These are phyloP conservation scores for Semaprochilodus insignis DNA, from an alignment of 2,797 vertebrate genomes.

Conservation along the genomic window DNA sequence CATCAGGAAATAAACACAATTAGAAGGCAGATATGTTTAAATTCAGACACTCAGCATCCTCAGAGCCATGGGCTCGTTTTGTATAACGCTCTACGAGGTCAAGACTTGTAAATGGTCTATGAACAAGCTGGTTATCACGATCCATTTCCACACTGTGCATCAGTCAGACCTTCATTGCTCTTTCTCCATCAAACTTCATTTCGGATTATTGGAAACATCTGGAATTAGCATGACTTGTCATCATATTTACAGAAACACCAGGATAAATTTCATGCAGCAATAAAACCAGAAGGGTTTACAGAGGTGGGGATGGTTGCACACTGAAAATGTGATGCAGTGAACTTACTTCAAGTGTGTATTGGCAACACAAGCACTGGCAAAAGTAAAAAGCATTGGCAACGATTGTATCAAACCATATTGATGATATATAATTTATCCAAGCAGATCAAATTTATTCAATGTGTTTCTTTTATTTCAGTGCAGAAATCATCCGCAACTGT, in stretches of 20 bases:
- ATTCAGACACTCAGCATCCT: background rate
- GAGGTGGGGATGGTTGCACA: background rate
- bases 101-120: background rate
- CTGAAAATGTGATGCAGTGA: background rate
- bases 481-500: background rate
- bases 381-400: background rate
- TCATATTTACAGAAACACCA: slow-evolving; percentile 53
- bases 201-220: slow-evolving; percentile 66
- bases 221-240: slow-evolving; percentile 52
- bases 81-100: background rate
- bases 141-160: slow-evolving; percentile 1
- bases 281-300: slow-evolving; percentile 48
- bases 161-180: slow-evolving; percentile 59
- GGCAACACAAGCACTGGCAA: background rate
- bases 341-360: background rate
- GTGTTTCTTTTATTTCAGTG: background rate
- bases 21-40: background rate
- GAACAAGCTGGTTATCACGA: background rate
- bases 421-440: background rate
- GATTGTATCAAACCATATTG: background rate
- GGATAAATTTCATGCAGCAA: slow-evolving; percentile 55
- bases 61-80: background rate
- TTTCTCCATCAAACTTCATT: slow-evolving; percentile 63
- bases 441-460: background rate
- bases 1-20: background rate